Conservation (phyloP, 2,113 vertebrate species). For the Motacilla alba region DNA sequence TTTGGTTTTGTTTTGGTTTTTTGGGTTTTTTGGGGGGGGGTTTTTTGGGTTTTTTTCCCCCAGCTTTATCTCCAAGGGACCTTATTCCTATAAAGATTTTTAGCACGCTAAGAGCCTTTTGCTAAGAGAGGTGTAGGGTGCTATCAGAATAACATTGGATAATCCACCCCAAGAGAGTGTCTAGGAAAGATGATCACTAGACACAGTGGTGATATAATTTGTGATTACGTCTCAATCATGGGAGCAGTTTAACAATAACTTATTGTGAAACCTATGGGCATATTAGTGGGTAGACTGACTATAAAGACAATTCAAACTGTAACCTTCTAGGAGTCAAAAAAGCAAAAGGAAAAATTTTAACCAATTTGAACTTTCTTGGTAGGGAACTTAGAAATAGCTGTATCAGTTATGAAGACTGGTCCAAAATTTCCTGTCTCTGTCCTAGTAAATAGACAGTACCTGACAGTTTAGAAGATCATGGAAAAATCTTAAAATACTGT, state of each 20-base stretch:
- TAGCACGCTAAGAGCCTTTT: background rate
- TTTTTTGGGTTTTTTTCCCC: accelerated
- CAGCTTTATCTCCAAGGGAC: background rate
- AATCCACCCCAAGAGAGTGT: background rate
- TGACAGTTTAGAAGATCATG: background rate
- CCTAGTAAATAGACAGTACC: background rate
- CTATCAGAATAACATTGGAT: background rate
- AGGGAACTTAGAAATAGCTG: background rate
- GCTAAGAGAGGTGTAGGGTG: background rate
- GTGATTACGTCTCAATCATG: background rate
- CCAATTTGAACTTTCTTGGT: background rate
- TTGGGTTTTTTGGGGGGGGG: no score
- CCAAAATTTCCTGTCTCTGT: background rate
- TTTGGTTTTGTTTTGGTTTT: no score
- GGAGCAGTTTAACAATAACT: background rate
- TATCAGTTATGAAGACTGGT: background rate
- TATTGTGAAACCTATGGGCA: background rate
- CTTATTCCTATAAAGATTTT: background rate
- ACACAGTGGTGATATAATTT: background rate
- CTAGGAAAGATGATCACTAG: background rate
- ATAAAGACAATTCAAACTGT: background rate
- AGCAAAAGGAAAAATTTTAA: background rate
- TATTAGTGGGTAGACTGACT: background rate
- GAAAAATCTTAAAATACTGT: background rate
- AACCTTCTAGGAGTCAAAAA: background rate